Percentiles rank a stretch among this genome's conserved stretches.
phyloP scores from a whole-genome alignment of 2,888 invertebrate species.

The Andrena camellia region DNA sequence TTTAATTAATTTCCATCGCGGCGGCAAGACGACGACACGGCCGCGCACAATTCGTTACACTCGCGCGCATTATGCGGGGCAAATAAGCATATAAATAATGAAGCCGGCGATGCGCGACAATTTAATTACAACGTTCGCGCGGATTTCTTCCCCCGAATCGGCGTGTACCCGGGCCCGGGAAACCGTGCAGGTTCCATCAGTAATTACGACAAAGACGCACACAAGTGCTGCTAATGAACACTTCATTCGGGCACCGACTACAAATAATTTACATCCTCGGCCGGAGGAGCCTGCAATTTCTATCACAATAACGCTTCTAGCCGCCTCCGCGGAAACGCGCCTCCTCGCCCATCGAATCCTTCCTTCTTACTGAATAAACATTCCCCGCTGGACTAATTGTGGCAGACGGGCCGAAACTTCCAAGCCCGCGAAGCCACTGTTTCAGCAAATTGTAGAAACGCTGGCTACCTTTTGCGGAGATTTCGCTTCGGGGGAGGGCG shows the following conservation, averaged over 20 bases:
- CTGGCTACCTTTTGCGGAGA: not conserved
- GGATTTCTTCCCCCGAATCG: slow-evolving; percentile 61
- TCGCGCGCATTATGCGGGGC: slow-evolving; percentile 55
- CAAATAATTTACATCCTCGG: slow-evolving; percentile 61
- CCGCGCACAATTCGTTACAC: slow-evolving; percentile 59
- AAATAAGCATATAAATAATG: slow-evolving; percentile 66
- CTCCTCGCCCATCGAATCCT: slow-evolving; percentile 8
- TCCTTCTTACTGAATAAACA: slow-evolving; percentile 42
- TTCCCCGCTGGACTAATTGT: slow-evolving; percentile 38
- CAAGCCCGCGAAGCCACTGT: not conserved
- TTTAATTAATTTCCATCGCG: slow-evolving; percentile 56
- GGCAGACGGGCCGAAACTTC: not conserved
- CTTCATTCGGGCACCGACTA: slow-evolving; percentile 59
- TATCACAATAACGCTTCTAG: slow-evolving; percentile 54
- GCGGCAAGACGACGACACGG: slow-evolving; percentile 32
- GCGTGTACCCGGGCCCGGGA: slow-evolving; percentile 37
- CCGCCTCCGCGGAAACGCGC: slow-evolving; percentile 8
- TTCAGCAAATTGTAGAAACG: not conserved
- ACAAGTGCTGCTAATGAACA: slow-evolving; percentile 67
- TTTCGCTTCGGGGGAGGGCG: not conserved
- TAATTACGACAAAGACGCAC: slow-evolving; percentile 63
- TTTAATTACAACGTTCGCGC: slow-evolving; percentile 64
- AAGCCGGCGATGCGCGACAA: slow-evolving; percentile 61
- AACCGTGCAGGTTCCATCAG: slow-evolving; percentile 56
- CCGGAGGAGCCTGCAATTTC: slow-evolving; percentile 46